Evolutionary conservation across 2,888 invertebrate genomes (phyloP).

Genomic region (Calameuta idolon): DNA sequence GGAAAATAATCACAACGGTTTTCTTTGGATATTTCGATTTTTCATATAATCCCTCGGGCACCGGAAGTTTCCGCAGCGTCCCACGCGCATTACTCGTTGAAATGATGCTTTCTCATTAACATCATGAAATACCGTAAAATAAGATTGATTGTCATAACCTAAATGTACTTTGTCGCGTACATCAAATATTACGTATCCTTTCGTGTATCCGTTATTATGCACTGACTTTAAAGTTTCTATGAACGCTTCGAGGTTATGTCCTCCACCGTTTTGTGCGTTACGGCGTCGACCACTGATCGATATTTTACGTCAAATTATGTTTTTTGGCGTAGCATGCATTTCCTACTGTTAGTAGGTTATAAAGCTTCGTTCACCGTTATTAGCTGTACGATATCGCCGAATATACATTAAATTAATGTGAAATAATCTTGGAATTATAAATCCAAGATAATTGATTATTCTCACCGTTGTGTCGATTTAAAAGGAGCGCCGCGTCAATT

Average conservation of each 20-base stretch:
- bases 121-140: background rate
- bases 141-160: background rate
- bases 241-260: background rate
- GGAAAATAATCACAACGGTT: background rate
- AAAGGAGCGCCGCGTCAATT: background rate
- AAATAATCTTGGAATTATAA: background rate
- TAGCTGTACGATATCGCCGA: background rate
- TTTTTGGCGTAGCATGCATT: background rate
- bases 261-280: background rate
- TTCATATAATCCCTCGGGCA: background rate
- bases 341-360: background rate
- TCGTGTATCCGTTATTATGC: background rate
- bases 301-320: background rate
- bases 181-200: background rate
- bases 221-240: background rate
- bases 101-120: background rate
- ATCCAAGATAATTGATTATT: background rate
- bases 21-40: background rate
- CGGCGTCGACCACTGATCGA: background rate
- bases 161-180: background rate
- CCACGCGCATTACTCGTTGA: background rate
- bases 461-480: background rate
- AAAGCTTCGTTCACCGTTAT: background rate
- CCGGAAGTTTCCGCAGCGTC: background rate
- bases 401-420: background rate